Evolutionary conservation across 2,888 invertebrate genomes (phyloP).

Genomic region (Epirrita christyi): DNA sequence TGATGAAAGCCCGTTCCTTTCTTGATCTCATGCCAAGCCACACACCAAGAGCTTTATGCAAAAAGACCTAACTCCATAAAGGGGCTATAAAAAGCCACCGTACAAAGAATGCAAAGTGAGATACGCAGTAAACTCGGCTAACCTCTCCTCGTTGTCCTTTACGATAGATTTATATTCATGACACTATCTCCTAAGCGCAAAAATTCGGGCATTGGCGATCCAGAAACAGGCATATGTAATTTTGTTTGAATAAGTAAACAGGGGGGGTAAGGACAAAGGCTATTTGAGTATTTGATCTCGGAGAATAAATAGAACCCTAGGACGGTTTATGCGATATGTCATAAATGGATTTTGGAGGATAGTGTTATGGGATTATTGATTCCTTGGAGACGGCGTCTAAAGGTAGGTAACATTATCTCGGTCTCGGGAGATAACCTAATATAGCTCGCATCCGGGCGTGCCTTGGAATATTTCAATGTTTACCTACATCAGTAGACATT

Average conservation of each 20-base stretch:
- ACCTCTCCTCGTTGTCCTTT: slow-evolving; percentile 78
- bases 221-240: slow-evolving; percentile 83
- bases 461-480: slow-evolving; percentile 35
- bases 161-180: slow-evolving; percentile 85
- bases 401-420: slow-evolving; percentile 53
- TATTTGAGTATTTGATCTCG: slow-evolving; percentile 83
- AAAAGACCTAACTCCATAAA: slow-evolving; percentile 81
- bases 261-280: slow-evolving; percentile 80
- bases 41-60: slow-evolving; percentile 69
- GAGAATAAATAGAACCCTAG: slow-evolving; percentile 76
- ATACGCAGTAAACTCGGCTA: slow-evolving; percentile 73
- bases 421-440: slow-evolving; percentile 57
- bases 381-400: slow-evolving; percentile 54
- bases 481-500: background rate
- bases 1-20: slow-evolving; percentile 25
- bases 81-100: slow-evolving; percentile 76
- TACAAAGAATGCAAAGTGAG: slow-evolving; percentile 84
- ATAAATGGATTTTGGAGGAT: slow-evolving; percentile 78
- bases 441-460: slow-evolving; percentile 44
- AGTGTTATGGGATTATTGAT: slow-evolving; percentile 72
- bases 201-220: slow-evolving; percentile 84
- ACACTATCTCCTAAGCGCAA: slow-evolving; percentile 82
- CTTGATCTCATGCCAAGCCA: slow-evolving; percentile 31
- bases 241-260: slow-evolving; percentile 85
- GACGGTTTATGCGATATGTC: slow-evolving; percentile 75